Base-by-base conservation (phyloP, 2,888 invertebrate species). In the Spilosoma lubricipeda region DNA sequence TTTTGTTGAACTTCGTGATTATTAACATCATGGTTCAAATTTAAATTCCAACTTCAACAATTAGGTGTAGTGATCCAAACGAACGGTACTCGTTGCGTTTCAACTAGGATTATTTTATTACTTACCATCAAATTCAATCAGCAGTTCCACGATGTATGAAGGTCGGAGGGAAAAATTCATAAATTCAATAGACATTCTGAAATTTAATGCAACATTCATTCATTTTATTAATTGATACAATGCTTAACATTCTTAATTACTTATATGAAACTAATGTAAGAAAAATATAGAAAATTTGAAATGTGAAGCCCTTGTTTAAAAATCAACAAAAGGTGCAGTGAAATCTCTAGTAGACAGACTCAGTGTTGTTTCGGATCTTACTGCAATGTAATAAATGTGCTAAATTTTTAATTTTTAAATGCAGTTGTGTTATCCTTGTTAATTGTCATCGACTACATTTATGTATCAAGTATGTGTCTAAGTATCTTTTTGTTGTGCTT, bases 401-500 rank as follows among this genome's bases (percentile, higher is more conserved):
- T 15, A 13, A 30, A 27, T 63, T 30, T 30, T 63, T 63, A 2
- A n/a, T 9, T 30, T 30, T 13, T 11, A 39, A 39, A 63, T 63
- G 15, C 30, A 13, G 15, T 63, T 27, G 63, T 30, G 13, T 63
- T 63, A 63, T n/a, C 11, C 18, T 18, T 30, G n/a, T 36, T 36
- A 4, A 11, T 63, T 27, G 30, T 30, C 4, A 27, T 59, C 27
- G 9, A 59, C 59, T 59, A 48, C 20, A 48, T 48, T 20, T 7
- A 27, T n/a, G 63, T 36, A 39, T 45, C 15, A 45, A 48, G 48
- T 0, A 20, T 48, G 5, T 15, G 33, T 27, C 70, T 66, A 68
- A 48, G 48, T 18, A 23, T 76, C 76, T 74, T 90, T 90, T 77
- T 91, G 92, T 72, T 92, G 91, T 15, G 90, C 89, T 59, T 91